Evolutionary conservation across 2,797 vertebrate species (phyloP).

Genomic region (Furcifer pardalis): DNA sequence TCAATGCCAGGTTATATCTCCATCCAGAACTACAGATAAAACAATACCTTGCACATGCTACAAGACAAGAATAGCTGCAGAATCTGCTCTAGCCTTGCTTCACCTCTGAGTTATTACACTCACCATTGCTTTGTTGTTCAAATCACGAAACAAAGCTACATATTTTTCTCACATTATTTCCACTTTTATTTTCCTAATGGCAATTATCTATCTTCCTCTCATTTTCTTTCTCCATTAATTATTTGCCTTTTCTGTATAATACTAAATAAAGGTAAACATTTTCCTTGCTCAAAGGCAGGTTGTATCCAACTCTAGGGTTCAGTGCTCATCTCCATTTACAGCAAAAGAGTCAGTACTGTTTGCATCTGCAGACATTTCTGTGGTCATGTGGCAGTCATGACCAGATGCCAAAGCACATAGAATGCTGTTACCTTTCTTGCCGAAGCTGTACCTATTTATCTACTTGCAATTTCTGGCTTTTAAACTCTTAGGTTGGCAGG

Average conservation of each 20-base stretch:
- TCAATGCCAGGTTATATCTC: background rate
- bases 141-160: background rate
- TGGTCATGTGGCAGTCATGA: too few relatives aligned
- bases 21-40: background rate
- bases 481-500: too few relatives aligned
- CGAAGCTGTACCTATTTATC: too few relatives aligned
- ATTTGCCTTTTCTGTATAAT: background rate
- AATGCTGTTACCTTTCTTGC: too few relatives aligned
- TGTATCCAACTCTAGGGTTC: too few relatives aligned
- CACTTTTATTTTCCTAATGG: constrained; percentile 12
- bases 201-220: rapidly evolving
- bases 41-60: background rate
- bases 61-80: background rate
- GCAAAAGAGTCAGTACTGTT: too few relatives aligned
- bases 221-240: constrained; percentile 17
- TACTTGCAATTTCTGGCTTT: too few relatives aligned
- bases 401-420: too few relatives aligned
- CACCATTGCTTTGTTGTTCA: background rate
- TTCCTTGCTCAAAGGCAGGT: too few relatives aligned
- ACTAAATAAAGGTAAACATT: too few relatives aligned
- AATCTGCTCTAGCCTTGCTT: background rate
- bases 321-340: too few relatives aligned
- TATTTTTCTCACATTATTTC: background rate
- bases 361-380: too few relatives aligned
- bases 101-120: background rate